A percentile compares a stretch with the other conserved stretches of the same genome.
phyloP scores from a whole-genome alignment of 2,888 invertebrate species.

The Crocallis elinguaria region DNA sequence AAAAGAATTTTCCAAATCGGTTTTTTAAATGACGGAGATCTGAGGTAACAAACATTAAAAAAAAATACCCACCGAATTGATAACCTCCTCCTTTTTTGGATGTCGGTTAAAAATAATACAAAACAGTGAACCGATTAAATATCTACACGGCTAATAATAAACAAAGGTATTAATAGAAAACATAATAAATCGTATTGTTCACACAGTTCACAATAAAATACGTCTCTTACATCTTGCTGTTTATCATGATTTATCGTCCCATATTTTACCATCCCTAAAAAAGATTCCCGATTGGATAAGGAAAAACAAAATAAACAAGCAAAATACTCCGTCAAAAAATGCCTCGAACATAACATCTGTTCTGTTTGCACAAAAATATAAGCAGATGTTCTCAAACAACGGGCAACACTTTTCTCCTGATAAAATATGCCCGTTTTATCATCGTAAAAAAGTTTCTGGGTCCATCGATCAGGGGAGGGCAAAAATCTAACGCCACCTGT shows the following conservation, averaged over 20 bases:
- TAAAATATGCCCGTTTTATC: slow-evolving; percentile 33
- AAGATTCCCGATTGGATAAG: background rate
- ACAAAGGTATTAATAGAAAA: too few relatives aligned
- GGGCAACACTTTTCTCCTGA: slow-evolving; percentile 25
- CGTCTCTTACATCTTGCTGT: too few relatives aligned
- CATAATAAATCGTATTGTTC: too few relatives aligned
- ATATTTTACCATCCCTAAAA: background rate
- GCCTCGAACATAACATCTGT: background rate
- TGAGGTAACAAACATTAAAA: too few relatives aligned
- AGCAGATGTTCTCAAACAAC: slow-evolving; percentile 13
- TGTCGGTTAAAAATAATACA: too few relatives aligned
- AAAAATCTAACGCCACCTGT: slow-evolving; percentile 19
- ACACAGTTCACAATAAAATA: too few relatives aligned
- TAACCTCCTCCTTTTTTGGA: too few relatives aligned
- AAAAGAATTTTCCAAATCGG: too few relatives aligned
- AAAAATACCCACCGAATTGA: too few relatives aligned
- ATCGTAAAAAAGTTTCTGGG: slow-evolving; percentile 34
- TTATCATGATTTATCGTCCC: background rate
- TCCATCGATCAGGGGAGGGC: slow-evolving; percentile 30
- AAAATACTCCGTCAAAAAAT: background rate
- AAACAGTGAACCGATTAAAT: too few relatives aligned
- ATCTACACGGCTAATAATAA: too few relatives aligned
- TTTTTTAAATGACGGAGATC: too few relatives aligned
- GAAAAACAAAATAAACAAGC: background rate
- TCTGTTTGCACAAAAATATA: slow-evolving; percentile 4